Conservation (phyloP, 2,797 vertebrate genomes). For the Morus bassanus region DNA sequence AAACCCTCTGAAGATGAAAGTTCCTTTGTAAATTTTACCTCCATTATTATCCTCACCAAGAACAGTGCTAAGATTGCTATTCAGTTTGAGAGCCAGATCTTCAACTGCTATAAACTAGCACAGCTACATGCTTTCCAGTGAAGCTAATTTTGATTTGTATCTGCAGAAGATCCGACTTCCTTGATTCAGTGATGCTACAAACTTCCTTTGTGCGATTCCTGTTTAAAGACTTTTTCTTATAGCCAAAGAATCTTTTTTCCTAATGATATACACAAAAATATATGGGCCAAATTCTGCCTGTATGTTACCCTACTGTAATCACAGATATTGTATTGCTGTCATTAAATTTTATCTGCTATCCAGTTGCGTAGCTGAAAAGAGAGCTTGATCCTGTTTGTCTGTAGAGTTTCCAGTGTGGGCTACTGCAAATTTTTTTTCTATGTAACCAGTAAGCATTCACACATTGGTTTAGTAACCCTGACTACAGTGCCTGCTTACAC, state of each 20-base stretch:
- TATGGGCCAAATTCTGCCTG: background rate
- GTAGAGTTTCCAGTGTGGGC: background rate
- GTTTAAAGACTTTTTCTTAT: background rate
- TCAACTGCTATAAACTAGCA: background rate
- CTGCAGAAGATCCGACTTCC: background rate
- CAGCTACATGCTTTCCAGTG: background rate
- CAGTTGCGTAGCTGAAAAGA: background rate
- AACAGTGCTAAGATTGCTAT: background rate
- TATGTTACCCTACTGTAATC: background rate
- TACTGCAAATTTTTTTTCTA: constrained; percentile 10
- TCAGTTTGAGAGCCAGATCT: background rate
- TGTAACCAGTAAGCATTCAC: background rate
- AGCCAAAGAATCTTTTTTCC: background rate
- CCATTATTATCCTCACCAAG: background rate
- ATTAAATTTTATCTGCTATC: background rate
- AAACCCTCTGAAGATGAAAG: background rate
- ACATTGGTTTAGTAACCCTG: background rate
- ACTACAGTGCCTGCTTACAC: background rate
- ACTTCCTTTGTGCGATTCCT: background rate
- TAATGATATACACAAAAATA: background rate
- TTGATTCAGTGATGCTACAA: background rate
- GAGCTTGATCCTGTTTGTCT: background rate
- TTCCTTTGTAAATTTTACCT: background rate
- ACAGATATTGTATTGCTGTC: background rate
- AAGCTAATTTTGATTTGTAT: background rate